Evolutionary conservation across 2,113 vertebrate species (phyloP), one percentile per base, ranked within the genome.

Genomic region (Psephotus haematonotus): DNA sequence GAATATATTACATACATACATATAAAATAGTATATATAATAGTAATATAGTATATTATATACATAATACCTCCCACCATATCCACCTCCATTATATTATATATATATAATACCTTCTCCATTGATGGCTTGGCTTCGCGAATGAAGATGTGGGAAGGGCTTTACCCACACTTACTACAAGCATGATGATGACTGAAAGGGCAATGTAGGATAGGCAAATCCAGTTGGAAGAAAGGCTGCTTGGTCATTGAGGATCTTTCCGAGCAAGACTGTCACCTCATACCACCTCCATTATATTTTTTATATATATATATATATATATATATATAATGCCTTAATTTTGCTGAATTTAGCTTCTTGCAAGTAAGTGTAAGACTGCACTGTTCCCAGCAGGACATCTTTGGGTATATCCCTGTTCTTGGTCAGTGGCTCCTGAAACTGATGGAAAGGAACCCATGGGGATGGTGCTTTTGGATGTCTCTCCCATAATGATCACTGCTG

Each of bases 331-430:
- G 64, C 8, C 29, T 13, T 76, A 39, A 69, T 64, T 80, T 79
- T 76, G 43, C 3, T 16, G 13, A 43, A 60, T 82, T 92, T 31
- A 41, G 5, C 17, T 71, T 80, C 24, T 11, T 53, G 33, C 39
- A 44, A 60, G 27, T n/a, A 65, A 39, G 24, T 64, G 7, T 33
- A 35, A 80, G 55, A 22, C 31, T 33, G 23, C 22, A 27, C 18
- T 60, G 8, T 47, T 86, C 3, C 13, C 44, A 76, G 19, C 3
- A 52, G 23, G 35, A 79, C 18, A 28, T 47, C 14, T n/a, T 75
- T 53, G 52, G 7, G 5, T 47, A 6, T 35, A 31, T 41, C 43
- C 39, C n/a, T 71, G 39, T 64, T 46, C 10, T 13, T 0, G 0
- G 15, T 10, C 39, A 50, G 18, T 3, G 5, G 24, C 16, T 81